Evolutionary conservation across 2,888 invertebrate genomes (phyloP).

Genomic region (Timandra comae): DNA sequence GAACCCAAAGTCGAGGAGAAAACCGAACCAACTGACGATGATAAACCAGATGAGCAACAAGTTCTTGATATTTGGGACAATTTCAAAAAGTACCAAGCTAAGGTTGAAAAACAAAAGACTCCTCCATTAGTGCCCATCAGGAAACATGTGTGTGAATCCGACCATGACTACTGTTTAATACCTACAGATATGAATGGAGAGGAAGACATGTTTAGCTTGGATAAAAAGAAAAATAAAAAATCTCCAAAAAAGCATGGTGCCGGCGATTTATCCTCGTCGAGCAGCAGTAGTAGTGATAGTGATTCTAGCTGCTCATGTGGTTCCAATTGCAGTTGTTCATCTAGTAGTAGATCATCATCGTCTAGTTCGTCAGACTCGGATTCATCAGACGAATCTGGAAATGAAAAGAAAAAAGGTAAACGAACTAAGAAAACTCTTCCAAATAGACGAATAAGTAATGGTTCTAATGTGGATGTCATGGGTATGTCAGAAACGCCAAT

Average conservation of each 20-base stretch:
- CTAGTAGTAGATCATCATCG: slow-evolving; percentile 82
- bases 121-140: slow-evolving; percentile 65
- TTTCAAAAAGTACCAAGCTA: slow-evolving; percentile 84
- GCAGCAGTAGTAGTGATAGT: slow-evolving; percentile 85
- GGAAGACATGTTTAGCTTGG: slow-evolving; percentile 54
- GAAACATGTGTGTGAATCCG: slow-evolving; percentile 79
- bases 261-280: slow-evolving; percentile 79
- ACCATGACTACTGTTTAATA: slow-evolving; percentile 86
- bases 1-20: slow-evolving; percentile 29
- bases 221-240: slow-evolving; percentile 70
- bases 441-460: slow-evolving; percentile 57
- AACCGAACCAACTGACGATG: slow-evolving; percentile 45
- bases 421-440: slow-evolving; percentile 52
- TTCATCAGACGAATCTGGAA: slow-evolving; percentile 58
- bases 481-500: slow-evolving; percentile 68
- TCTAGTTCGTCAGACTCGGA: slow-evolving; percentile 76
- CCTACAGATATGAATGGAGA: slow-evolving; percentile 65
- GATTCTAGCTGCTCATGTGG: slow-evolving; percentile 88
- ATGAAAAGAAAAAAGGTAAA: slow-evolving; percentile 63
- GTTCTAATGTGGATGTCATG: slow-evolving; percentile 75
- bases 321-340: slow-evolving; percentile 89
- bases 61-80: slow-evolving; percentile 86
- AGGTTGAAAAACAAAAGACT: slow-evolving; percentile 77
- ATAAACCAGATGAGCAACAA: slow-evolving; percentile 75
- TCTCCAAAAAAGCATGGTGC: slow-evolving; percentile 67